These are phyloP conservation scores for Psittacus erithacus DNA, from an alignment of 2,113 vertebrate genomes.

Conservation along the genomic window DNA sequence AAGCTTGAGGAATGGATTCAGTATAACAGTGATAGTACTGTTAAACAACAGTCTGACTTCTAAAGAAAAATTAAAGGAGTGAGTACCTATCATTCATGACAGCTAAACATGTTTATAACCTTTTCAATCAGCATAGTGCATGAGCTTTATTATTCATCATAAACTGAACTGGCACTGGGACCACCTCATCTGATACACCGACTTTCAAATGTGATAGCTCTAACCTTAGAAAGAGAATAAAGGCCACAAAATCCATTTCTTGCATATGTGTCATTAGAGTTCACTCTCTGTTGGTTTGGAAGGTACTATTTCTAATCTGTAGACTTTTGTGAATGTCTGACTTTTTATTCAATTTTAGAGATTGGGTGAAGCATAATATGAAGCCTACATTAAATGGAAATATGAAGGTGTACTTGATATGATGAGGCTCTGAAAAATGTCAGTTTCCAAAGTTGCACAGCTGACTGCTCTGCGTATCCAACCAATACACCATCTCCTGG, in stretches of 20 bases:
- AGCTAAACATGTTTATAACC: background rate
- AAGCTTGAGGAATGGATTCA: background rate
- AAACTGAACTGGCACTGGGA: background rate
- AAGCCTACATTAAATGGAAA: background rate
- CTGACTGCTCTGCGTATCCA: background rate
- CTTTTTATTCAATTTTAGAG: background rate
- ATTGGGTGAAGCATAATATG: background rate
- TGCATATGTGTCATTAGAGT: background rate
- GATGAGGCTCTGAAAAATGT: background rate
- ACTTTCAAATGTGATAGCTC: background rate
- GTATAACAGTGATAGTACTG: background rate
- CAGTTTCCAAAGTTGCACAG: background rate
- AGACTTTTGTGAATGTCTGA: background rate
- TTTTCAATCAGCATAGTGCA: background rate
- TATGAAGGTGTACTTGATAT: background rate
- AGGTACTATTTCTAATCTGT: background rate
- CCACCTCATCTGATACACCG: background rate
- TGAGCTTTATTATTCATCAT: background rate
- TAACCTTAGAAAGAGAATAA: background rate
- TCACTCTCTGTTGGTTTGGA: background rate
- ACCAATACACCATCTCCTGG: background rate
- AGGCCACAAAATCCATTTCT: background rate
- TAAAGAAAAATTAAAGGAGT: constrained; percentile 10
- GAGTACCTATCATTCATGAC: background rate
- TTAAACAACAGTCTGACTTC: background rate